Conservation (phyloP, 2,888 invertebrate species). For the Eustalomyia histrio region DNA sequence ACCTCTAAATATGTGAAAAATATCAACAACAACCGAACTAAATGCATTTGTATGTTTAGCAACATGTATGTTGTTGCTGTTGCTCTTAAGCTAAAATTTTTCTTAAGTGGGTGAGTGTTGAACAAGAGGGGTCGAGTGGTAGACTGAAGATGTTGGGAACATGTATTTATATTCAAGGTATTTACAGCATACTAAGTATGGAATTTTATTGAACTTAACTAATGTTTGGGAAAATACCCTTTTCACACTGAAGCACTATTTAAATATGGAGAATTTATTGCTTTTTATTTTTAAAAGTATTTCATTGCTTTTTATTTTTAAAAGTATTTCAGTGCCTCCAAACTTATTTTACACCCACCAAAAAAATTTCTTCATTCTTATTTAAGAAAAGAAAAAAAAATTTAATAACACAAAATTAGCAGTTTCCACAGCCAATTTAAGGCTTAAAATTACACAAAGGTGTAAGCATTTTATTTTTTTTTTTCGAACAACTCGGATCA, state of each 20-base stretch:
- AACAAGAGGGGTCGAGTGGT: background rate
- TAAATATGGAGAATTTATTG: no score
- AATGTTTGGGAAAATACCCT: background rate
- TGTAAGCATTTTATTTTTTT: no score
- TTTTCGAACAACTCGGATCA: no score
- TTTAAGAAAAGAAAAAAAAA: no score
- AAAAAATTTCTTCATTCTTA: no score
- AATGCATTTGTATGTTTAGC: conserved; percentile 24
- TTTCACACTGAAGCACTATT: background rate
- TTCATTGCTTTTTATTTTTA: no score
- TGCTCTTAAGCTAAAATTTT: background rate
- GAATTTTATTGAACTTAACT: background rate
- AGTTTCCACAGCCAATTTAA: no score
- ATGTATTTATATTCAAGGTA: background rate
- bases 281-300: no score
- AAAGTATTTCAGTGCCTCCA: no score
- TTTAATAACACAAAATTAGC: no score
- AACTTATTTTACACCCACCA: no score
- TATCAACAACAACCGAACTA: background rate
- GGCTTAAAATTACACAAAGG: no score
- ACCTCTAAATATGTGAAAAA: background rate
- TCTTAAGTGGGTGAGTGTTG: background rate
- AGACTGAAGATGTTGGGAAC: background rate
- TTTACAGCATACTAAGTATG: conserved; percentile 6
- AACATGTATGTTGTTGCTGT: background rate